These are phyloP conservation scores for Porites cylindrica DNA, from an alignment of 92 coral and sea anemone genomes.

Conservation along the genomic window DNA sequence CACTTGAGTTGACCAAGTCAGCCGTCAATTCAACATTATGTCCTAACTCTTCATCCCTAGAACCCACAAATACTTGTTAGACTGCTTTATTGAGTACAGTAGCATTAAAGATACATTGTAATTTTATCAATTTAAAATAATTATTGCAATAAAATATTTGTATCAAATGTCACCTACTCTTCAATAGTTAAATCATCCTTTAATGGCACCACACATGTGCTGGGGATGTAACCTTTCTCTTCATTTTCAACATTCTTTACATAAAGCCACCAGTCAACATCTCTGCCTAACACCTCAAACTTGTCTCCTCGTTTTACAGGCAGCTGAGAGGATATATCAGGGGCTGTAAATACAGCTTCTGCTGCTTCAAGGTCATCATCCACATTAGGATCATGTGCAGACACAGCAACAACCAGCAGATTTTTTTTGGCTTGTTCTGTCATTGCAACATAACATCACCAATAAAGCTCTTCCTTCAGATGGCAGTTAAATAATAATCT, in stretches of 20 bases:
- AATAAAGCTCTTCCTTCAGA: not conserved
- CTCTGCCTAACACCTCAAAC: constrained; percentile 77
- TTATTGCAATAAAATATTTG: not conserved
- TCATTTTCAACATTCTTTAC: constrained; percentile 64
- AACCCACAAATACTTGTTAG: no score
- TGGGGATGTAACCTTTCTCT: constrained; percentile 86
- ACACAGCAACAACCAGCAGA: constrained; percentile 36
- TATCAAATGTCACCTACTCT: constrained; percentile 70
- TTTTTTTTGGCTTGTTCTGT: not conserved
- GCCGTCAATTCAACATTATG: constrained; percentile 81
- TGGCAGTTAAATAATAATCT: no score
- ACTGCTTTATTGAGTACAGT: no score
- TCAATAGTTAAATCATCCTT: constrained; percentile 67
- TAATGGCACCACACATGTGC: constrained; percentile 84
- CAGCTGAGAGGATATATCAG: constrained; percentile 80
- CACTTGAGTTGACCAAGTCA: constrained; percentile 72
- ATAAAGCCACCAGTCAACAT: constrained; percentile 92
- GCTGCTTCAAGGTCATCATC: constrained; percentile 67
- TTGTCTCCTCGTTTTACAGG: constrained; percentile 79
- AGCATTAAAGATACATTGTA: no score
- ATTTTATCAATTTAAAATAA: no score
- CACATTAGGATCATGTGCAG: constrained; percentile 68
- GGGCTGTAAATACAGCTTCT: constrained; percentile 80
- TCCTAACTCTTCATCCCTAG: constrained; percentile 75
- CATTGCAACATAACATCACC: constrained; percentile 5